Percentiles rank a stretch among this genome's conserved stretches.
These are phyloP conservation scores for Artibeus jamaicensis DNA, from an alignment of 2,797 vertebrate species.

Conservation along the genomic window DNA sequence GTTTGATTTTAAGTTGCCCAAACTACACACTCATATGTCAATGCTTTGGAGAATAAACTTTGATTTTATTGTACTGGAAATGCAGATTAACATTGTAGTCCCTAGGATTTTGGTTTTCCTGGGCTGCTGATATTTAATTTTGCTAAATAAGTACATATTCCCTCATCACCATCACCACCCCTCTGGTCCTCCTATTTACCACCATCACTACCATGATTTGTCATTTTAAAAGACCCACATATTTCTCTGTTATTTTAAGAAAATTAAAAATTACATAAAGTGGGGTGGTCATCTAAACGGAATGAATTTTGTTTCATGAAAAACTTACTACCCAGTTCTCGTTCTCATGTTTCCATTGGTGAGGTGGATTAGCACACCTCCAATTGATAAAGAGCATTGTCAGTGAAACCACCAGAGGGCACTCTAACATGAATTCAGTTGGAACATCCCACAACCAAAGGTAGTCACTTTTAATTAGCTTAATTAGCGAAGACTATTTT, in stretches of 20 bases:
- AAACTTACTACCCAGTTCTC: not conserved
- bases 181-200: not conserved
- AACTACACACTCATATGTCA: not conserved
- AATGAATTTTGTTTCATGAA: not conserved
- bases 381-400: not conserved
- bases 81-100: not conserved
- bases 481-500: slow-evolving; percentile 30
- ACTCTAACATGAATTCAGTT: slow-evolving; percentile 10
- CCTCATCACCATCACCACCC: not conserved
- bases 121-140: not conserved
- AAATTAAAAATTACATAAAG: not conserved
- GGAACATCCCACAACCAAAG: not conserved
- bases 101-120: not conserved
- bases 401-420: slow-evolving; percentile 65
- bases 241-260: not conserved
- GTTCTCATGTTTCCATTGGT: not conserved
- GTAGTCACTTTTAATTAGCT: not conserved
- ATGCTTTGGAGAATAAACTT: not conserved
- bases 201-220: not conserved
- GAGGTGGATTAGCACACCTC: not conserved
- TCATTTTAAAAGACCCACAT: not conserved
- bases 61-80: not conserved
- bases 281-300: not conserved
- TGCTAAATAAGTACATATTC: not conserved
- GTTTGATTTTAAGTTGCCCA: not conserved